A percentile compares a stretch with the other conserved stretches of the same genome.
phyloP scores from a whole-genome alignment of 2,113 vertebrate species.

The Siniperca chuatsi region DNA sequence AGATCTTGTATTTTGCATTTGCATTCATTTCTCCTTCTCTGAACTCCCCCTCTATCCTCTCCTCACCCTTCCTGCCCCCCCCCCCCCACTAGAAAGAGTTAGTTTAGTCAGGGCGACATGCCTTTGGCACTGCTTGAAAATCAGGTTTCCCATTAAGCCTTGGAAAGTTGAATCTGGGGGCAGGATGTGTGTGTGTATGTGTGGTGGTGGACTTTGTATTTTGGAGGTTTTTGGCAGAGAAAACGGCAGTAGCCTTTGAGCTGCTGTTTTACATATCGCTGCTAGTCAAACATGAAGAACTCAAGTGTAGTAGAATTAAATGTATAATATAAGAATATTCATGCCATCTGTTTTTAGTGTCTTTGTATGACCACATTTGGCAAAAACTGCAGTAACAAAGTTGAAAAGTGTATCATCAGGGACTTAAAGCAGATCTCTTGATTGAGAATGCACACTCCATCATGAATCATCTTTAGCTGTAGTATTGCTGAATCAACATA shows the following conservation, averaged over 20 bases:
- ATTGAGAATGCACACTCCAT: neutral
- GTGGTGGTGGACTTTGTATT: conserved; percentile 41
- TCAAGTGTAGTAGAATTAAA: neutral
- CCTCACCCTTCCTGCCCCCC: conserved; percentile 39
- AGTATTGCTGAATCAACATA: conserved; percentile 40
- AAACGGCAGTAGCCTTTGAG: conserved; percentile 32
- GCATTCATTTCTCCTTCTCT: conserved; percentile 48
- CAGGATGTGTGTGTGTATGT: conserved; percentile 45
- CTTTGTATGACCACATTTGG: neutral
- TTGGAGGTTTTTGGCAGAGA: conserved; percentile 45
- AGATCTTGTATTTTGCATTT: conserved; percentile 43
- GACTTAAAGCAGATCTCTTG: neutral
- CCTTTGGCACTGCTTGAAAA: conserved; percentile 71
- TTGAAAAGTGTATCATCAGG: neutral
- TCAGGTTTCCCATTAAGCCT: conserved; percentile 74
- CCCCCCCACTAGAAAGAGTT: conserved; percentile 46
- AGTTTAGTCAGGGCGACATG: conserved; percentile 67
- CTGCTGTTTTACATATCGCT: conserved; percentile 42
- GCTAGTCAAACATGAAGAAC: neutral
- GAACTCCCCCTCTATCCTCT: conserved; percentile 50
- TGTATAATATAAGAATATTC: neutral
- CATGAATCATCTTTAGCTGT: neutral
- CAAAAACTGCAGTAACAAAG: neutral
- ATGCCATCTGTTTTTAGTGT: neutral
- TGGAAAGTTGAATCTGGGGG: conserved; percentile 75